Evolutionary conservation across 2,888 invertebrate species (phyloP), one percentile per base, ranked within the genome.

Genomic region (Melanophora roralis): DNA sequence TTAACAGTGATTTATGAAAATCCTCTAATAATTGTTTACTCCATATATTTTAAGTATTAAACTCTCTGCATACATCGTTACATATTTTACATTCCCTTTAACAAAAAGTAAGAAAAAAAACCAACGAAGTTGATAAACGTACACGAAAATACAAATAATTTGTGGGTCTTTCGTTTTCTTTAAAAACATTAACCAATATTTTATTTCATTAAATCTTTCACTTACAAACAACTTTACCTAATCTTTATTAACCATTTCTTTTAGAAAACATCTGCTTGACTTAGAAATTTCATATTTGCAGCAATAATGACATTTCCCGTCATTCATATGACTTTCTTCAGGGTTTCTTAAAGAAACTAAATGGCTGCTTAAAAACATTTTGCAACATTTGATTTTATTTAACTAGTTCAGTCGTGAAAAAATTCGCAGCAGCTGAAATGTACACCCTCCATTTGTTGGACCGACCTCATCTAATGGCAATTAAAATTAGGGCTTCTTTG

Each of bases 241-340:
- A 36, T 38, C 49, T 21, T 19, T 14, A 43, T 8, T 16, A 43
- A 7, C 45, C 34, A 45, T 47, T 47, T 57, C 55, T 21, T 14
- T 21, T 55, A 1, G 3, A 7, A 11, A 23, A 14, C 67, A 67
- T 53, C 32, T 62, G 60, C 21, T 51, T 32, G 16, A 9, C 32
- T 36, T 21, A 40, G 40, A 14, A 53, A 43, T n/a, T 55, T 64
- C 19, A 47, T 73, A 36, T 64, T 73, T 55, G 64, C 47, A 53
- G 45, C 19, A 23, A 49, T 49, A 55, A 64, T 64, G 47, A 34
- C 34, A 38, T 64, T 64, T 59, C 65, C 73, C 73, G 73, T 57
- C 11, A 21, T 4, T 23, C 7, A 49, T 49, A 19, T 14, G 32
- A 27, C 8, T 49, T 23, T 11, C 12, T 21, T 45, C 4, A 21